These are phyloP conservation scores for Campopleginae sp. DNA, from an alignment of 2,888 invertebrate genomes.

Conservation along the genomic window DNA sequence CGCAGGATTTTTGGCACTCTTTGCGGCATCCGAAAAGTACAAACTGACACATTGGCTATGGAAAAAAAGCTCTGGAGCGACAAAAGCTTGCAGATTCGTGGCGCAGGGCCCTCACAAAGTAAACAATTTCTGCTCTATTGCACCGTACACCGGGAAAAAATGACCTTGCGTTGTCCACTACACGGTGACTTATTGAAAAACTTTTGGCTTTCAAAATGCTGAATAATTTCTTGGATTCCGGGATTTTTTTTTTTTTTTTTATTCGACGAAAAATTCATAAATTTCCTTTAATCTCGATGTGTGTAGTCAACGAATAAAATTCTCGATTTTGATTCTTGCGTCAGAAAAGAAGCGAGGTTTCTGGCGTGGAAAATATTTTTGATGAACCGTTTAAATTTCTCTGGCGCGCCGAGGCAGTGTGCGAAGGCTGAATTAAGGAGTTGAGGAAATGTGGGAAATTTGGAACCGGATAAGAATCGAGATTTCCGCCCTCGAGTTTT, in stretches of 20 bases:
- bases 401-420: not conserved
- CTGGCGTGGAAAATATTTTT: not conserved
- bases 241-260: no score
- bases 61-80: slow-evolving; percentile 30
- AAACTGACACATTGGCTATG: slow-evolving; percentile 5
- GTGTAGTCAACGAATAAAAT: not conserved
- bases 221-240: no score
- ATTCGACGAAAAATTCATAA: not conserved
- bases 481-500: not conserved
- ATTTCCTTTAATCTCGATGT: not conserved
- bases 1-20: not conserved
- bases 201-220: not conserved
- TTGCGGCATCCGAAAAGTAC: not conserved
- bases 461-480: not conserved
- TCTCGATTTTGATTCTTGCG: not conserved
- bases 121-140: slow-evolving; percentile 25
- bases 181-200: slow-evolving; percentile 47
- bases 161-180: slow-evolving; percentile 6
- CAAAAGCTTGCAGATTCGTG: slow-evolving; percentile 38
- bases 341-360: not conserved
- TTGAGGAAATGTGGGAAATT: not conserved
- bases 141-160: slow-evolving; percentile 6
- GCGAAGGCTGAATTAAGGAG: not conserved
- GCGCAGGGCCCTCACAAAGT: slow-evolving; percentile 39
- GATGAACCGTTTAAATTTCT: not conserved